Evolutionary conservation across 2,888 invertebrate species (phyloP), one percentile per base, ranked within the genome.

Genomic region (Neoscelio sp.): DNA sequence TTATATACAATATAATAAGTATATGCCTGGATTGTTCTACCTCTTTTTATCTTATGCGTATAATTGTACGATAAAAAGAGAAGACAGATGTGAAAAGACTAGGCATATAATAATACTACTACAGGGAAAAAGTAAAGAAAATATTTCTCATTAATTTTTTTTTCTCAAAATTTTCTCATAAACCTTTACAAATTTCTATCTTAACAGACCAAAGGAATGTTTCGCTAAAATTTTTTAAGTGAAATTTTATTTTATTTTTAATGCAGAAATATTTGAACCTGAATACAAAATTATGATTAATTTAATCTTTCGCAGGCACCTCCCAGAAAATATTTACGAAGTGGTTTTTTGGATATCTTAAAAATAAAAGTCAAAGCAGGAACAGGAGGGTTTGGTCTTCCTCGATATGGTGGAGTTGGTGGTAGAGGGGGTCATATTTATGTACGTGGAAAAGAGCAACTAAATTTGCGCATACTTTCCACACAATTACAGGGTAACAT

Each of bases 401-500:
- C 95, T 1, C 95, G 95, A 86, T 97, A 94, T 90, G 98, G 98
- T 1, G 99, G 97, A 0, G 91, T 96, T 7, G 99, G 99, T 6
- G 99, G 99, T 0, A 94, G 95, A 89, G 99, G 99, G 35, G 99
- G 99, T 1, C 94, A 95, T 90, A 94, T 99, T 1, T 94, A 94
- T 84, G 92, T 96, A 10, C 90, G 93, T 26, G 95, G 95, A 0
- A 93, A 93, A 83, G 94, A 95, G 86, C 91, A 91, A 15, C 84
- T 93, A 0, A 92, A 92, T 38, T 90, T 96, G 0, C 91, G 90
- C 68, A 91, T 92, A 85, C 93, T 93, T 42, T 90, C 90, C 0
- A 94, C 94, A 89, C 92, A 93, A 18, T 6, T 64, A 4, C 17
- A 38, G 28, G 20, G 18, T 0, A 50, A 50, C 28, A 20, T 52